phyloP scores from a whole-genome alignment of 2,113 vertebrate species.

The Mormyrus lacerda region DNA sequence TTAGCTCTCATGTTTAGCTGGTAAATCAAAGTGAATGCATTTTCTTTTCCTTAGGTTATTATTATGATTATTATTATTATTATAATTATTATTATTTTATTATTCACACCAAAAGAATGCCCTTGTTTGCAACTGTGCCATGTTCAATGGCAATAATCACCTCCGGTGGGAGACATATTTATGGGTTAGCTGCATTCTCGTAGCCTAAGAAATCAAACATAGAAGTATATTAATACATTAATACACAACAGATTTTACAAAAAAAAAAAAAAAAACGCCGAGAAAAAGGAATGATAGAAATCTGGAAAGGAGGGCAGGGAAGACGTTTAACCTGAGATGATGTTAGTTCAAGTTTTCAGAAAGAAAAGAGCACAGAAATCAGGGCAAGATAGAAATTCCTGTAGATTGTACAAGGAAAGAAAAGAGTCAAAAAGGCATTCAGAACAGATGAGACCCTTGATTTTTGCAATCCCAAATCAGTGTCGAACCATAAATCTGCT shows the following conservation, averaged over 20 bases:
- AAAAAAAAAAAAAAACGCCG: conserved; percentile 20
- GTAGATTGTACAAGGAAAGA: conserved; percentile 60
- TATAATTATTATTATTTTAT: neutral
- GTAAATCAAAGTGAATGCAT: neutral
- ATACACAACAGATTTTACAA: conserved; percentile 26
- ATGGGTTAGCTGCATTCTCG: conserved; percentile 23
- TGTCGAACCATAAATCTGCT: neutral
- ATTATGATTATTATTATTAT: neutral
- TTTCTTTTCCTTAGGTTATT: neutral
- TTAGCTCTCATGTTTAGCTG: neutral
- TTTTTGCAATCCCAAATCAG: neutral
- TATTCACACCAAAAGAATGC: neutral
- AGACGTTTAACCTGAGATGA: conserved; percentile 40
- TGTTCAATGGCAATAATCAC: neutral
- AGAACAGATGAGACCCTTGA: conserved; percentile 34
- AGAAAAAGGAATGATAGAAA: conserved; percentile 26
- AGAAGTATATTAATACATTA: conserved; percentile 39
- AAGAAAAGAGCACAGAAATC: conserved; percentile 43
- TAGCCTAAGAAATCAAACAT: conserved; percentile 44
- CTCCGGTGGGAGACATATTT: neutral
- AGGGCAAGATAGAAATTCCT: conserved; percentile 49
- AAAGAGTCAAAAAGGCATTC: conserved; percentile 48
- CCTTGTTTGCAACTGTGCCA: neutral
- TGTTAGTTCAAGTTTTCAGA: conserved; percentile 47
- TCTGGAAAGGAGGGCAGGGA: conserved; percentile 51